Conservation (phyloP, 2,797 vertebrate species). For the Pseudomugil tenellus region DNA sequence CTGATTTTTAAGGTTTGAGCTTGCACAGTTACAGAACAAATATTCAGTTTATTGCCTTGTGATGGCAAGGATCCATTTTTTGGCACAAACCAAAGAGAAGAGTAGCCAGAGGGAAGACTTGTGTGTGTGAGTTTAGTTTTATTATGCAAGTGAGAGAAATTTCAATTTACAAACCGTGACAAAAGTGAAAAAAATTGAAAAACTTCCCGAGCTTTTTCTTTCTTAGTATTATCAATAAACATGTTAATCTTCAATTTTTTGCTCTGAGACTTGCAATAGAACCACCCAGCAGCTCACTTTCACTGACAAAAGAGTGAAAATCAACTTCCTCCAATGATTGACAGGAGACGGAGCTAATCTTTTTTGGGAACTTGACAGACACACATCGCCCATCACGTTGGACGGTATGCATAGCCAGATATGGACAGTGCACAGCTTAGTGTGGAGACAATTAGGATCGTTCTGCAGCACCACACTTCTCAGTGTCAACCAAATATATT, state of each 20-base stretch:
- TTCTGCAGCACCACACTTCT: background rate
- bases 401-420: background rate
- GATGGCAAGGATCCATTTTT: background rate
- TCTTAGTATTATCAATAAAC: background rate
- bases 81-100: background rate
- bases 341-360: slow-evolving; percentile 4
- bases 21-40: background rate
- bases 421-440: slow-evolving; percentile 6
- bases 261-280: background rate
- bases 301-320: background rate
- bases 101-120: background rate
- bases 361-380: slow-evolving; percentile 1
- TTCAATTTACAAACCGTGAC: no score
- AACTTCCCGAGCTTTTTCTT: background rate
- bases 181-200: background rate
- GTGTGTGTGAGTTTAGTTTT: background rate
- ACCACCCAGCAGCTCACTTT: background rate
- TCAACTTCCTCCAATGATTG: slow-evolving; percentile 11
- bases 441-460: background rate
- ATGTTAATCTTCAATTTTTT: background rate
- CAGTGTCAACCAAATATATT: background rate
- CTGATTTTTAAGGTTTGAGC: background rate
- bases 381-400: slow-evolving; percentile 3
- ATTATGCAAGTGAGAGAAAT: background rate
- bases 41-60: background rate